phyloP scores from a whole-genome alignment of 2,797 vertebrate species.

The Enteromius thamalakanensis region DNA sequence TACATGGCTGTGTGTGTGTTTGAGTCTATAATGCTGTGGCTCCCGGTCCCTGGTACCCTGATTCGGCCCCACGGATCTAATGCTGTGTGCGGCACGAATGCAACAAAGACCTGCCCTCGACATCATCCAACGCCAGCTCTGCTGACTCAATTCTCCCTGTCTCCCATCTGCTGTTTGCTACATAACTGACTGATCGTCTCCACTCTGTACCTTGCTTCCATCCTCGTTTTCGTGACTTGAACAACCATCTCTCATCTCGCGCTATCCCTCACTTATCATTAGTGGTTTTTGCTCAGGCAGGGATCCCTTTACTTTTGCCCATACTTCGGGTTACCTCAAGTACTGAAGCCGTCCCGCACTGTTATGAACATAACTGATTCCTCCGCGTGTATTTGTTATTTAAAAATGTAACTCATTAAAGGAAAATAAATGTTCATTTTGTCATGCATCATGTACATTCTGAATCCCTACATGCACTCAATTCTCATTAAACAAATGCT shows the following conservation, averaged over 20 bases:
- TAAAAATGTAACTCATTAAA: background rate
- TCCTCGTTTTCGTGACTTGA: background rate
- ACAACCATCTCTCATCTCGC: background rate
- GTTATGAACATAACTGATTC: background rate
- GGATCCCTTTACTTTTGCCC: slow-evolving; percentile 3
- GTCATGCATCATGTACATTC: background rate
- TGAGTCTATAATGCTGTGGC: slow-evolving; percentile 63
- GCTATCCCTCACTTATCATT: background rate
- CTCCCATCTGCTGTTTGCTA: slow-evolving; percentile 31
- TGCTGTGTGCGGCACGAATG: slow-evolving; percentile 5
- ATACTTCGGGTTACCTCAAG: background rate
- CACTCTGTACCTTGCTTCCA: background rate
- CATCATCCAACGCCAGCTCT: slow-evolving; percentile 16
- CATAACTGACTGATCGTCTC: background rate
- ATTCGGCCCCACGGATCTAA: slow-evolving; percentile 54
- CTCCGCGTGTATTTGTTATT: background rate
- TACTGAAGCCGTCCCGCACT: background rate
- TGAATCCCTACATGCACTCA: background rate
- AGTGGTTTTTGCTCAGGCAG: background rate
- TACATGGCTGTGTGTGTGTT: slow-evolving; percentile 52
- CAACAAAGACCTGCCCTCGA: slow-evolving; percentile 32
- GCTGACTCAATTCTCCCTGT: slow-evolving; percentile 39
- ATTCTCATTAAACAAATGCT: background rate
- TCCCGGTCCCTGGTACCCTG: slow-evolving; percentile 65
- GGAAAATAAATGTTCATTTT: background rate